phyloP scores from a whole-genome alignment of 2,888 invertebrate genomes.

The Ommatoiulus sabulosus region DNA sequence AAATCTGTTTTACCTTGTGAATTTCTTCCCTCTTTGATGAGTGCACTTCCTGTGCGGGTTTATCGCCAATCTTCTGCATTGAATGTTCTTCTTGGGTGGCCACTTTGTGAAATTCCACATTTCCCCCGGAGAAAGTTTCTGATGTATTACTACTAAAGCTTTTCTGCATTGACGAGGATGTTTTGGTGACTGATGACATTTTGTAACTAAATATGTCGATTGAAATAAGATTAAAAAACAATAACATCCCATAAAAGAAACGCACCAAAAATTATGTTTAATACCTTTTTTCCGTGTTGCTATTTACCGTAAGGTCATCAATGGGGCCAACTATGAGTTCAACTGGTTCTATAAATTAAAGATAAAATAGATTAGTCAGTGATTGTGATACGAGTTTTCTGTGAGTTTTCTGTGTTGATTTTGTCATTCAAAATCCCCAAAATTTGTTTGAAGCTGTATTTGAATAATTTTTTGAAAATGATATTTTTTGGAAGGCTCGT shows the following conservation, averaged over 20 bases:
- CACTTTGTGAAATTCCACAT: slow-evolving; percentile 58
- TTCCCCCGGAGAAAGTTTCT: slow-evolving; percentile 53
- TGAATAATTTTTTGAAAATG: not conserved
- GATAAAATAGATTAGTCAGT: not conserved
- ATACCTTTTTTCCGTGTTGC: slow-evolving; percentile 42
- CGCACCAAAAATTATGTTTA: not conserved
- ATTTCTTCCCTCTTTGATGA: slow-evolving; percentile 59
- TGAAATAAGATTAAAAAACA: not conserved
- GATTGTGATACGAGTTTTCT: not conserved
- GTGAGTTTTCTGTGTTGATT: not conserved
- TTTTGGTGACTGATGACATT: slow-evolving; percentile 56
- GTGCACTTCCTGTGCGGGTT: slow-evolving; percentile 58
- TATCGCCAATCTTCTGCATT: slow-evolving; percentile 58
- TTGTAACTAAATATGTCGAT: slow-evolving; percentile 9
- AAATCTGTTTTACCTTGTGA: slow-evolving; percentile 54
- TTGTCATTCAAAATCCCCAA: not conserved
- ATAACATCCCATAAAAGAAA: too few species aligned
- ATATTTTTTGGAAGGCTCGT: not conserved
- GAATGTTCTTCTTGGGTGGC: slow-evolving; percentile 59
- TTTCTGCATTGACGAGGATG: slow-evolving; percentile 57
- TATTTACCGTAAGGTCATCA: slow-evolving; percentile 2
- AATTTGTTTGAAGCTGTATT: not conserved
- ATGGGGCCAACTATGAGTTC: slow-evolving; percentile 41
- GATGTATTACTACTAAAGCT: slow-evolving; percentile 55
- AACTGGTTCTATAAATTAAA: slow-evolving; percentile 38